Base-by-base conservation (phyloP, 2,888 invertebrate genomes). In the Mythimna vitellina region DNA sequence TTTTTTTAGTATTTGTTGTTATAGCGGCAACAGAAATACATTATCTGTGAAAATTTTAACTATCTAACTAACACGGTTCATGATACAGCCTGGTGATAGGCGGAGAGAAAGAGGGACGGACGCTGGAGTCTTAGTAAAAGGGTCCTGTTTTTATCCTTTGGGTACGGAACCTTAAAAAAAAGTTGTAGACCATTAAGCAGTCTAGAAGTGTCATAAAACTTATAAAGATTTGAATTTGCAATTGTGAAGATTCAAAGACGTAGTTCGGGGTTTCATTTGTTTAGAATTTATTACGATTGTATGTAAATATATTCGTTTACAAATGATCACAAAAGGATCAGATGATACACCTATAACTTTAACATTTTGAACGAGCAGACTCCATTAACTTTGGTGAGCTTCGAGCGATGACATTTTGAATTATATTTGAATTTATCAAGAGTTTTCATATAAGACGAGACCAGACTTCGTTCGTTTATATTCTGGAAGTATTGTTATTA, bases 271-370 rank as follows among this genome's bases (percentile, higher is more conserved):
- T 42, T 57, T 56, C 57, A 35, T 49, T 73, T 62, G 46, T 57
- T 66, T 61, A 64, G 76, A 78, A 82, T 81, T 84, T 83, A 82
- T 86, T 70, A 65, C 68, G 78, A 82, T 77, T 42, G 57, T 71
- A 85, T 85, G 83, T 70, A 66, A 85, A 85, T 85, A 22, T 79
- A 86, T 85, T 84, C 85, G 75, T 73, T 82, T 67, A 73, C 74
- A 76, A 82, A 82, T 84, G 70, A 76, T 69, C 66, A 66, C 81
- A 54, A 81, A 81, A 77, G 85, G 81, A 81, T 86, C 73, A 70
- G 61, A 71, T 66, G 63, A 38, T 58, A 75, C 71, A 76, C 69
- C 78, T 81, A 78, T 73, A 80, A 78, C 46, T 82, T 73, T 9
- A 38, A n/a, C n/a, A n/a, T n/a, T n/a, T n/a, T 73, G 73, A 82